A percentile compares a stretch with the other conserved stretches of the same genome.
phyloP scores from a whole-genome alignment of 35 echinoderm and acorn worm species.

The Hemicentrotus pulcherrimus region DNA sequence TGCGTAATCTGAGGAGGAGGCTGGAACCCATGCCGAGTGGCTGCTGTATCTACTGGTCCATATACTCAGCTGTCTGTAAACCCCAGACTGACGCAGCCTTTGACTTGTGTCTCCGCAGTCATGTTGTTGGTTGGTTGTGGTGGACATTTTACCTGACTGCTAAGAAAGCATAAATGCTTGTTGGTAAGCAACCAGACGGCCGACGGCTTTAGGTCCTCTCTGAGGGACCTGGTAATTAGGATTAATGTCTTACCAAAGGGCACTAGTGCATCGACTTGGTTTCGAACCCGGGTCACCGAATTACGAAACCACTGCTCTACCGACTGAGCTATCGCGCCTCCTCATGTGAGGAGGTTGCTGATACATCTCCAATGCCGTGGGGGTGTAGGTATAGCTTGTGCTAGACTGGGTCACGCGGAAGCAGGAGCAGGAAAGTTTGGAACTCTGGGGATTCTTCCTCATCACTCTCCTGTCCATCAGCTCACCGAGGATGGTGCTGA shows the following conservation, averaged over 20 bases:
- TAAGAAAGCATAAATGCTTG: too few relatives aligned
- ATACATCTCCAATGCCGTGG: slow-evolving; percentile 47
- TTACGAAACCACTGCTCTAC: too few relatives aligned
- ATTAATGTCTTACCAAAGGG: too few relatives aligned
- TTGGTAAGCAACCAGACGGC: too few relatives aligned
- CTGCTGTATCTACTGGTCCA: slow-evolving; percentile 55
- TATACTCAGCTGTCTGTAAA: slow-evolving; percentile 58
- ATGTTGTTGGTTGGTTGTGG: too few relatives aligned
- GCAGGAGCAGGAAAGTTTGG: background rate
- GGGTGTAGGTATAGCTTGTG: slow-evolving; percentile 37
- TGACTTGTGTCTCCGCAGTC: slow-evolving; percentile 52
- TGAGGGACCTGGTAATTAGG: too few relatives aligned
- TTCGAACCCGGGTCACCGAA: too few relatives aligned
- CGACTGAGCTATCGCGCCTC: too few relatives aligned
- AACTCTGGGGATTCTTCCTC: slow-evolving; percentile 22
- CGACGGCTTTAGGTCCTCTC: too few relatives aligned
- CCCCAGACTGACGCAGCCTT: slow-evolving; percentile 36
- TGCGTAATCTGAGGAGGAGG: slow-evolving; percentile 1
- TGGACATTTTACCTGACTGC: too few relatives aligned
- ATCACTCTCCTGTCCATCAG: slow-evolving; percentile 61
- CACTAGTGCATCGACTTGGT: too few relatives aligned
- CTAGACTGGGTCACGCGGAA: background rate
- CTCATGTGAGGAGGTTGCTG: slow-evolving; percentile 55
- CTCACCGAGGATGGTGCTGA: slow-evolving; percentile 49
- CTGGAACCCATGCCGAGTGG: slow-evolving; percentile 21